Evolutionary conservation across 2,888 invertebrate genomes (phyloP), one percentile per base, ranked within the genome.

Genomic region (Lasius platythorax): DNA sequence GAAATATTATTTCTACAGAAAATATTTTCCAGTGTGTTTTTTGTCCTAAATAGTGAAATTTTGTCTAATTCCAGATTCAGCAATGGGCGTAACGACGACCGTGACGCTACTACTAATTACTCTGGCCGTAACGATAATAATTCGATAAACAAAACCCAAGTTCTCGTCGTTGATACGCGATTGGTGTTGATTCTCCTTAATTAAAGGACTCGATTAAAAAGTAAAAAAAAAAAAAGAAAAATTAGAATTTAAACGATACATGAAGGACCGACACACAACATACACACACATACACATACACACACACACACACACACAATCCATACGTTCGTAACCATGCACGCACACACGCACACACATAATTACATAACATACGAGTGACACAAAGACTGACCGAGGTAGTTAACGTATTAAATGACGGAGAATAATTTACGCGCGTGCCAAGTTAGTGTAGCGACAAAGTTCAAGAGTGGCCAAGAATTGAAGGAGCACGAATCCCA

Each of bases 321-420:
- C 70, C 23, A 53, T 56, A 63, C 37, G 23, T 58, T 9, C 23
- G 63, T 23, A 23, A 23, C 23, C 61, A 53, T 58, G 15, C 66
- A 85, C 40, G 78, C 75, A 73, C 9, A 33, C 28, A 53, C 4
- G 28, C 12, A 40, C 6, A 64, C 30, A 61, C 56, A 53, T 12
- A 30, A n/a, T 85, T 66, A 83, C 56, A 67, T 70, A 75, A 83
- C 56, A 67, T 70, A 75, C 50, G 84, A 85, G 86, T 89, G 83
- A 88, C 87, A 90, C 87, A 91, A 92, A 91, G 92, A 93, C 92
- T 92, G 93, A 93, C 91, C 90, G 92, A 30, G 90, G 89, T 93
- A 94, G 91, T 90, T 93, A 93, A 92, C 90, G 89, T 92, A 90
- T 87, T 87, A 90, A 90, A 83, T 68, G 87, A 67, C 74, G 76